phyloP scores from a whole-genome alignment of 2,797 vertebrate genomes.

The Galaxias olidus region DNA sequence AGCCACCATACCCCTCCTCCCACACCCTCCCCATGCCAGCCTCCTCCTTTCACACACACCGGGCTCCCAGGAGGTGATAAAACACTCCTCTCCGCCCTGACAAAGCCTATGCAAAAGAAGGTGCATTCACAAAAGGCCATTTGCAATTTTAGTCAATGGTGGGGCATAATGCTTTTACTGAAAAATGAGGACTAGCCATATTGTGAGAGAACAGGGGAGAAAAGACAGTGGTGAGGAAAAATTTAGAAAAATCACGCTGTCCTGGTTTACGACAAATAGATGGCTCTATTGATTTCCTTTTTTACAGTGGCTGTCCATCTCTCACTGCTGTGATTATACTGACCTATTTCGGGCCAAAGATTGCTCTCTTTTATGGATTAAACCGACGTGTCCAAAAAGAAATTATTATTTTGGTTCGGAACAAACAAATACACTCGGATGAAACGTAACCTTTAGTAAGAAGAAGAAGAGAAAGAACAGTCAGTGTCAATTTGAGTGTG shows the following conservation, averaged over 20 bases:
- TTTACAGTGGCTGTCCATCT: constrained; percentile 76
- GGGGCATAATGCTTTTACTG: constrained; percentile 69
- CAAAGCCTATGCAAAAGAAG: constrained; percentile 74
- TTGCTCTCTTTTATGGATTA: constrained; percentile 76
- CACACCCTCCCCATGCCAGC: constrained; percentile 38
- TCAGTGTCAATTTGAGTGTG: constrained; percentile 74
- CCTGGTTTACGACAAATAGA: constrained; percentile 85
- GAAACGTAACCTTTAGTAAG: constrained; percentile 75
- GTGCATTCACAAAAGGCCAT: constrained; percentile 68
- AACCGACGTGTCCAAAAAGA: constrained; percentile 75
- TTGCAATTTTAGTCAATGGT: constrained; percentile 76
- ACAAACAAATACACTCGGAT: constrained; percentile 76
- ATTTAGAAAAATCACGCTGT: constrained; percentile 79
- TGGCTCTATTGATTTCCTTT: constrained; percentile 83
- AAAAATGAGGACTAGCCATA: constrained; percentile 75
- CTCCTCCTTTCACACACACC: constrained; percentile 48
- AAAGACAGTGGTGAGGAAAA: constrained; percentile 65
- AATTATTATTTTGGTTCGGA: constrained; percentile 71
- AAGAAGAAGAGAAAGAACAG: constrained; percentile 47
- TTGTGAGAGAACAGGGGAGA: constrained; percentile 58
- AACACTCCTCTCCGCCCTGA: constrained; percentile 55
- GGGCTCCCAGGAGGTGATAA: constrained; percentile 53
- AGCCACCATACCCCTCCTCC: constrained; percentile 44
- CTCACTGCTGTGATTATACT: constrained; percentile 81
- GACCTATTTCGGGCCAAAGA: constrained; percentile 77